A percentile compares a stretch with the other conserved stretches of the same genome.
phyloP scores from a whole-genome alignment of 2,113 vertebrate genomes.

The Asarcornis scutulata region DNA sequence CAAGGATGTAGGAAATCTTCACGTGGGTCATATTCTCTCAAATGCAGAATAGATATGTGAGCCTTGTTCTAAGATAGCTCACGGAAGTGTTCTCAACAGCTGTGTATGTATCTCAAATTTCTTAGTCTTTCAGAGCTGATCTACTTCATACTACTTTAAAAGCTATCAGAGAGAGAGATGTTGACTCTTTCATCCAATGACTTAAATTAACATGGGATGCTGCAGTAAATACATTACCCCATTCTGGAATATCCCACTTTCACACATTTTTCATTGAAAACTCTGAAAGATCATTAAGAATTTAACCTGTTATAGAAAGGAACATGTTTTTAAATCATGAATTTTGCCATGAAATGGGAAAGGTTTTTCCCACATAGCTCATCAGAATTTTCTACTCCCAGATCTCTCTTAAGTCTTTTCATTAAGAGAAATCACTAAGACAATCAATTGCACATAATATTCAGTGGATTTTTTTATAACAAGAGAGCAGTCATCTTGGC shows the following conservation, averaged over 20 bases:
- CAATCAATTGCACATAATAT: background rate
- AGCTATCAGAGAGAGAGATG: background rate
- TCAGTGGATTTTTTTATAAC: background rate
- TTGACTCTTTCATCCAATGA: background rate
- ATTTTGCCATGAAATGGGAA: background rate
- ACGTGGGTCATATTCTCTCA: background rate
- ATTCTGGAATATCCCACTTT: conserved; percentile 55
- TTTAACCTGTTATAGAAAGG: conserved; percentile 55
- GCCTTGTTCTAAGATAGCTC: background rate
- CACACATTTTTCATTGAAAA: conserved; percentile 60
- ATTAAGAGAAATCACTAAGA: background rate
- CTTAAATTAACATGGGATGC: conserved; percentile 21
- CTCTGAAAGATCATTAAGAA: conserved; percentile 47
- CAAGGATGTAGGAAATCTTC: background rate
- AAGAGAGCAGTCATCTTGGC: background rate
- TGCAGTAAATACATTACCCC: conserved; percentile 55
- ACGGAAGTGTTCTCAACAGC: background rate
- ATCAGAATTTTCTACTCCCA: background rate
- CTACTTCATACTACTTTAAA: background rate
- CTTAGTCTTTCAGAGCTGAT: background rate
- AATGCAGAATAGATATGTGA: background rate
- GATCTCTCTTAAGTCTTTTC: background rate
- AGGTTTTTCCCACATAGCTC: background rate
- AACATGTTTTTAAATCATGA: conserved; percentile 38
- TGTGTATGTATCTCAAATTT: background rate